A percentile compares a stretch with the other conserved stretches of the same genome.
Conservation (phyloP, 2,113 vertebrate species). For the Maccullochella peelii region DNA sequence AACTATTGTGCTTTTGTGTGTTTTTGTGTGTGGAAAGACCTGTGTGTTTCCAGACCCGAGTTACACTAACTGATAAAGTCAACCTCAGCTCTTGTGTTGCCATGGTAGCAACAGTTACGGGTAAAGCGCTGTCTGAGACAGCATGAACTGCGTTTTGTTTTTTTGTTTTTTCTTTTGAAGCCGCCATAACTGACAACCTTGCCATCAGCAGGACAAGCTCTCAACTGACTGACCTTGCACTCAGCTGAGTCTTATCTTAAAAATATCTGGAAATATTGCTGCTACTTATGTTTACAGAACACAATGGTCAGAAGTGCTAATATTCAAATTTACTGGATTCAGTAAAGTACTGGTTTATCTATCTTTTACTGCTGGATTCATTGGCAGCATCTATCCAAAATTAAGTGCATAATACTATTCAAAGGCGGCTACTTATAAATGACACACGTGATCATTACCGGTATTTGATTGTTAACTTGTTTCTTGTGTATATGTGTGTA, state of each 20-base stretch:
- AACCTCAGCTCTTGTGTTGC: slow-evolving; percentile 40
- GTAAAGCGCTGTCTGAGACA: not conserved
- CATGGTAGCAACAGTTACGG: slow-evolving; percentile 40
- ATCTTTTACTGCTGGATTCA: too few relatives aligned
- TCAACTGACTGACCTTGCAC: not conserved
- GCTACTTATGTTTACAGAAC: not conserved
- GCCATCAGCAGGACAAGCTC: not conserved
- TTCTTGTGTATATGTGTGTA: not conserved
- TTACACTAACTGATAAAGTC: slow-evolving; percentile 57
- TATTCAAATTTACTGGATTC: too few relatives aligned
- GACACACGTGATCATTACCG: not conserved
- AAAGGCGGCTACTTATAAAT: not conserved
- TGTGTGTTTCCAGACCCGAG: slow-evolving; percentile 43
- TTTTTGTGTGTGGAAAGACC: slow-evolving; percentile 28
- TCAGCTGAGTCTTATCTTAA: not conserved
- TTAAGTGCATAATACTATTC: not conserved
- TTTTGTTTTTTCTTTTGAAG: not conserved
- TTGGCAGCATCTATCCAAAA: not conserved
- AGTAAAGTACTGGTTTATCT: too few relatives aligned
- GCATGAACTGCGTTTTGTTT: slow-evolving; percentile 6
- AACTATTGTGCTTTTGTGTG: slow-evolving; percentile 39
- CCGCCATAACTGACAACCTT: not conserved
- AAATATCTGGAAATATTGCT: not conserved
- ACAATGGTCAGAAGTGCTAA: not conserved
- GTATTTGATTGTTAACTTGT: not conserved